Evolutionary conservation across 2,113 vertebrate genomes (phyloP).

Genomic region (Sinocyclocheilus maitianheensis): DNA sequence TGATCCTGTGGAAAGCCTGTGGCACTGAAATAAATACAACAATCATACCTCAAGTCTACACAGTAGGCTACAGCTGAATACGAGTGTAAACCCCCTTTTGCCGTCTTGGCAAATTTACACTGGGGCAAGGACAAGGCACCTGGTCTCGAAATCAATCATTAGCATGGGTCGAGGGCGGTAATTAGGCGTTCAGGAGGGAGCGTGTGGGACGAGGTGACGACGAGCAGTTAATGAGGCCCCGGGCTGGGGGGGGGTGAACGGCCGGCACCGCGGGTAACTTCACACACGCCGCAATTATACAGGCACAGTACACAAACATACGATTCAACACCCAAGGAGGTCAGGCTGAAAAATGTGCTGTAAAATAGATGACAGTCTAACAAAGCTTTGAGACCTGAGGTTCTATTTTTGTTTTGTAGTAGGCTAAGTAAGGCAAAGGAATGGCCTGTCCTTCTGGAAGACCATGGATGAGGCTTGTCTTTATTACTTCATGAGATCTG

Average conservation of each 20-base stretch:
- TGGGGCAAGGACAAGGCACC: conserved; percentile 28
- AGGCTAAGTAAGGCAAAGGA: not conserved
- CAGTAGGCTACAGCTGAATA: not conserved
- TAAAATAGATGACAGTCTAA: conserved; percentile 13
- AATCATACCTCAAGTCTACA: not conserved
- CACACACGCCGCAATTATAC: conserved; percentile 39
- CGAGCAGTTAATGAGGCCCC: conserved; percentile 60
- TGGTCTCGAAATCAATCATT: conserved; percentile 52
- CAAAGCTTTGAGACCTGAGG: conserved; percentile 4
- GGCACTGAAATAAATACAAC: not conserved
- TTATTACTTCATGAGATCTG: not conserved
- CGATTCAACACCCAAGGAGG: conserved; percentile 33
- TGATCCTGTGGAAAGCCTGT: not conserved
- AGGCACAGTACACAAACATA: conserved; percentile 42
- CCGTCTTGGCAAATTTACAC: conserved; percentile 19
- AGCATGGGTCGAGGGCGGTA: conserved; percentile 50
- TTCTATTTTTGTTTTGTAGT: not conserved
- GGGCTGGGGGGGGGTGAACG: conserved; percentile 40
- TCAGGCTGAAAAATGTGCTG: conserved; percentile 37
- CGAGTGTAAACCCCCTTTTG: not conserved
- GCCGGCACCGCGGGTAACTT: conserved; percentile 37
- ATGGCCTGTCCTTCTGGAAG: not conserved
- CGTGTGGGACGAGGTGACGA: conserved; percentile 34
- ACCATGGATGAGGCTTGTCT: not conserved
- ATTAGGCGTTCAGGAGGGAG: conserved; percentile 55